Percentiles rank a stretch among this genome's conserved stretches.
Conservation (phyloP, 2,888 invertebrate species). For the Mechanitis messenoides region DNA sequence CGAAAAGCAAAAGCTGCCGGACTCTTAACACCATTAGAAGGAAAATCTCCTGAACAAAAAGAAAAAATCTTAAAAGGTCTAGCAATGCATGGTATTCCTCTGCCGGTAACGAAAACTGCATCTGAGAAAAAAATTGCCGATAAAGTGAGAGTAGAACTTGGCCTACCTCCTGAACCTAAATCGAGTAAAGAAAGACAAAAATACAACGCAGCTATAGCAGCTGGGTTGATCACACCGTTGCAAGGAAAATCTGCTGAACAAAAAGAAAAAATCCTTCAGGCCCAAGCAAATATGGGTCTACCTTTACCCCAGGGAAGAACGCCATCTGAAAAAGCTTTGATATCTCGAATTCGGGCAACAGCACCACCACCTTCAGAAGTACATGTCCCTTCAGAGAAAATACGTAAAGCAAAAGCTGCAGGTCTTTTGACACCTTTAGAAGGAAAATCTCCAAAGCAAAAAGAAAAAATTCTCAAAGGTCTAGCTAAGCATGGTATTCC, state of each 20-base stretch:
- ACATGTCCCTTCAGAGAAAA: constrained; percentile 23
- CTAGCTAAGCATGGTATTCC: constrained; percentile 26
- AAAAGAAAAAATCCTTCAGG: constrained; percentile 38
- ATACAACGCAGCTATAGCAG: constrained; percentile 36
- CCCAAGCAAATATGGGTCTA: constrained; percentile 37
- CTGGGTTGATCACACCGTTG: constrained; percentile 35
- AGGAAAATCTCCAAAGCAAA: constrained; percentile 25
- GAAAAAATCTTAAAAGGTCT: constrained; percentile 28
- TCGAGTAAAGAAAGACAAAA: constrained; percentile 31
- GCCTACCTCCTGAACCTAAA: constrained; percentile 27
- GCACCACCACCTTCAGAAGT: constrained; percentile 13
- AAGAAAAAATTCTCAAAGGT: constrained; percentile 27
- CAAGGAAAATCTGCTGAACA: constrained; percentile 34
- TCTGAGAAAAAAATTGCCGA: constrained; percentile 24
- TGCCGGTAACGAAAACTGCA: constrained; percentile 27
- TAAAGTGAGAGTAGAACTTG: constrained; percentile 21
- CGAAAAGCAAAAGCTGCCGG: constrained; percentile 1
- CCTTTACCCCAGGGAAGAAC: constrained; percentile 31
- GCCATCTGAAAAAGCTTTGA: constrained; percentile 22
- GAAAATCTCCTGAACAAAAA: constrained; percentile 28
- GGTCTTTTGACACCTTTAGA: constrained; percentile 31
- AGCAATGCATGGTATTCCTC: constrained; percentile 25
- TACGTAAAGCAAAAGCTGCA: constrained; percentile 28
- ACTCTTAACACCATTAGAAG: constrained; percentile 24
- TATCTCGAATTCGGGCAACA: constrained; percentile 22